phyloP scores from a whole-genome alignment of 2,888 invertebrate genomes.

The Tanytarsus gracilentus region DNA sequence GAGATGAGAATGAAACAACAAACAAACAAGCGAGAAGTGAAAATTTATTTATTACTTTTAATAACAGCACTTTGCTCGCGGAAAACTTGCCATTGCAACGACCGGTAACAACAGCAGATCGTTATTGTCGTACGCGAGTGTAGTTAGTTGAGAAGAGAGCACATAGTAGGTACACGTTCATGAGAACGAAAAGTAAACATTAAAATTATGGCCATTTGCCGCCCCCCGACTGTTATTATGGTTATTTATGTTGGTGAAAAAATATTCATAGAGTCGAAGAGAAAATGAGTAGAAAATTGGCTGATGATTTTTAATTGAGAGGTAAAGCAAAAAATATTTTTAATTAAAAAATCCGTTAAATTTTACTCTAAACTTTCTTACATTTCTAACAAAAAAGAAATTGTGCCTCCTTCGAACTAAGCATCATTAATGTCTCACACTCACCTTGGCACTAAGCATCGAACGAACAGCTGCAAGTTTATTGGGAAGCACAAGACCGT shows the following conservation, averaged over 20 bases:
- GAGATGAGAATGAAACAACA: no score
- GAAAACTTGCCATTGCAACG: not conserved
- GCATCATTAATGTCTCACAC: no score
- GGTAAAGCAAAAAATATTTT: no score
- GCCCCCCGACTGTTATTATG: not conserved
- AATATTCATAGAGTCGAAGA: no score
- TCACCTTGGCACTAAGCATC: slow-evolving; percentile 43
- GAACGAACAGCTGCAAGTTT: slow-evolving; percentile 42
- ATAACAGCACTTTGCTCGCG: slow-evolving; percentile 14
- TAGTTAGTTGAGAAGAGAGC: not conserved
- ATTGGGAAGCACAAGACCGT: slow-evolving; percentile 40
- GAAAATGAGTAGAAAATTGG: no score
- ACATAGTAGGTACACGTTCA: no score
- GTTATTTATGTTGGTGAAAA: not conserved
- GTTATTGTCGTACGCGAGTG: slow-evolving; percentile 4
- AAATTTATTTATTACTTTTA: slow-evolving; percentile 16
- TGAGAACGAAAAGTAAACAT: slow-evolving; percentile 14
- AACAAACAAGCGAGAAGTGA: no score
- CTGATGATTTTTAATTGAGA: no score
- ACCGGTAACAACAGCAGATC: not conserved
- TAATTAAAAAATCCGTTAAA: no score
- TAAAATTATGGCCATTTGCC: slow-evolving; percentile 13
- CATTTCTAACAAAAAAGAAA: no score
- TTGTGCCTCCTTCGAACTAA: no score
- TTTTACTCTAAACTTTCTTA: no score